Evolutionary conservation across 2,797 vertebrate species (phyloP).

Genomic region (Arctocebus calabarensis): DNA sequence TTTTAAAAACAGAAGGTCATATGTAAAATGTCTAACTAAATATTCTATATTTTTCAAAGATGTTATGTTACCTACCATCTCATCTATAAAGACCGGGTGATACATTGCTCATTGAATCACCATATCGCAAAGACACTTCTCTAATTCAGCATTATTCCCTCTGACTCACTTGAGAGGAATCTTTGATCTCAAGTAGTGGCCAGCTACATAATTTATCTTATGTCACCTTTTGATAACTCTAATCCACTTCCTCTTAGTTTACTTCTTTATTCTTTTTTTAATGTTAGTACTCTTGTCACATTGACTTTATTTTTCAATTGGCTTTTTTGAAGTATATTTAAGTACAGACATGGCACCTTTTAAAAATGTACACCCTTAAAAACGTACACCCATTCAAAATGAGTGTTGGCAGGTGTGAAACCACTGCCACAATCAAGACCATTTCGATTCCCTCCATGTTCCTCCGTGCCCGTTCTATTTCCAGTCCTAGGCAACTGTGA

Average conservation of each 20-base stretch:
- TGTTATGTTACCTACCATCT: constrained; percentile 9
- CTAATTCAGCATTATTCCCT: neutral
- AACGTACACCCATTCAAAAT: neutral
- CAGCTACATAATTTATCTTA: constrained; percentile 58
- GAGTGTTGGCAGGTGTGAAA: constrained; percentile 45
- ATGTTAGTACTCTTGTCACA: constrained; percentile 40
- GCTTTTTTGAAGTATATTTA: constrained; percentile 57
- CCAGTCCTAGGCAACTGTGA: neutral
- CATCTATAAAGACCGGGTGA: constrained; percentile 1
- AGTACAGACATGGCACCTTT: neutral
- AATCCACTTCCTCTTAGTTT: constrained; percentile 40
- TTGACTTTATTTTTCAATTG: constrained; percentile 63
- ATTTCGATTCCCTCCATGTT: neutral
- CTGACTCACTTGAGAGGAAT: constrained; percentile 54
- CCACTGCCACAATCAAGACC: neutral
- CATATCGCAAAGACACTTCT: constrained; percentile 35
- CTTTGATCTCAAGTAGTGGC: neutral
- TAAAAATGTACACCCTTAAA: neutral
- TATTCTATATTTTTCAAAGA: constrained; percentile 48
- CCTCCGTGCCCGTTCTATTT: neutral
- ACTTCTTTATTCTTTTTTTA: constrained; percentile 61
- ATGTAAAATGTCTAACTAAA: constrained; percentile 47
- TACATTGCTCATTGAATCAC: neutral
- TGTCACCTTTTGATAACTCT: constrained; percentile 51
- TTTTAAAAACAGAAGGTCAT: constrained; percentile 55